Evolutionary conservation across 1,140 invertebrate genomes (phyloP).

Genomic region (Pissodes strobi): DNA sequence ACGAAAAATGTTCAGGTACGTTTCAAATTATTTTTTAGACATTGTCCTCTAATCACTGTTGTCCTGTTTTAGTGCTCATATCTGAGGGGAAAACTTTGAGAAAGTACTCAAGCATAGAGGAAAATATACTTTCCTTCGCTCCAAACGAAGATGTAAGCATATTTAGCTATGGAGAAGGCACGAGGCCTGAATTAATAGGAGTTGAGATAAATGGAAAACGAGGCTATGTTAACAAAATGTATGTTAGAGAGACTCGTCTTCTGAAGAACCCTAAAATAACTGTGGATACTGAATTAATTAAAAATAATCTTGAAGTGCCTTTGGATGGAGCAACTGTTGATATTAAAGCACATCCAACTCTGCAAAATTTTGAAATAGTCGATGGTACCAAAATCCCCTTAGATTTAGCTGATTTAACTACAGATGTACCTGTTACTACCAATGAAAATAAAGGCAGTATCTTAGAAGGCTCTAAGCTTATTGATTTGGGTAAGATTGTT

Average conservation of each 20-base stretch:
- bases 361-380: constrained; percentile 55
- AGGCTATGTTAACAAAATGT: constrained; percentile 67
- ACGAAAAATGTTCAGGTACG: constrained; percentile 65
- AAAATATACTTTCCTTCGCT: constrained; percentile 67
- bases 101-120: constrained; percentile 62
- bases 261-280: constrained; percentile 53
- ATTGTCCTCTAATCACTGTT: constrained; percentile 36
- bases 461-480: too few relatives aligned
- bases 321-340: constrained; percentile 22
- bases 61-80: constrained; percentile 65
- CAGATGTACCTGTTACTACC: not conserved
- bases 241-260: constrained; percentile 60
- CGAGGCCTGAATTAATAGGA: constrained; percentile 70
- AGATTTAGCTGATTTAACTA: constrained; percentile 25
- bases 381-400: constrained; percentile 58
- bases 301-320: constrained; percentile 38
- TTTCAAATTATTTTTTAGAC: constrained; percentile 16
- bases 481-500: too few relatives aligned
- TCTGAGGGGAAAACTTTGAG: constrained; percentile 66
- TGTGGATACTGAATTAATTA: constrained; percentile 57
- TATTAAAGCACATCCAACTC: constrained; percentile 45
- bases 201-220: constrained; percentile 69
- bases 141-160: constrained; percentile 66
- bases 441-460: too few relatives aligned
- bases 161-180: constrained; percentile 73